Evolutionary conservation across 2,113 vertebrate species (phyloP).

Genomic region (Pyrgilauda ruficollis): DNA sequence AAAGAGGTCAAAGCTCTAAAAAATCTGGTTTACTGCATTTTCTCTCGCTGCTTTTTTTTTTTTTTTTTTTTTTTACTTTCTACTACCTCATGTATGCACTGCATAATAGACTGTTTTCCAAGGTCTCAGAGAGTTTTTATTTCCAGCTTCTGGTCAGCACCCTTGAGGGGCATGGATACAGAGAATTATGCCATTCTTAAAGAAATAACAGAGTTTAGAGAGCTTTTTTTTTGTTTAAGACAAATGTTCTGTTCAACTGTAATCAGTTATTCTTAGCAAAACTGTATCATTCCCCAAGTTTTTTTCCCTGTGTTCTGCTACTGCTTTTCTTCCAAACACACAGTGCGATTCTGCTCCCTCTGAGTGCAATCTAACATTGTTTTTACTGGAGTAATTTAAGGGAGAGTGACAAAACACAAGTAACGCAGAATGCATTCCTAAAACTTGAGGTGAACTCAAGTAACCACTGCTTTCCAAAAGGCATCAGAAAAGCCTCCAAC

Average conservation of each 20-base stretch:
- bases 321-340: not conserved
- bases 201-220: not conserved
- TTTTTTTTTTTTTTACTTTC: not conserved
- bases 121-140: not conserved
- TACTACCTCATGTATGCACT: not conserved
- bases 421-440: not conserved
- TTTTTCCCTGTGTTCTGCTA: not conserved
- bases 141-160: not conserved
- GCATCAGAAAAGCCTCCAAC: not conserved
- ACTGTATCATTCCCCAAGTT: accelerated
- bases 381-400: not conserved
- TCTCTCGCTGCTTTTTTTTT: not conserved
- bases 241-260: not conserved
- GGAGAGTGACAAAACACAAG: not conserved
- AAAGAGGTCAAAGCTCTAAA: not conserved
- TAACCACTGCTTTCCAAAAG: not conserved
- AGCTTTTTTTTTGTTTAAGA: not conserved
- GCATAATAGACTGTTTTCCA: not conserved
- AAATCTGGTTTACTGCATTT: not conserved
- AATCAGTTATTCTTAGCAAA: not conserved
- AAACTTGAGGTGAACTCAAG: not conserved
- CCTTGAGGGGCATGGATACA: not conserved
- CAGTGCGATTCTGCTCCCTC: not conserved
- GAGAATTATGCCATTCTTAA: not conserved
- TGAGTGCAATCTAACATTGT: not conserved